A percentile compares a stretch with the other conserved stretches of the same genome.
These are phyloP conservation scores for Cremastinae sp. DNA, from an alignment of 2,888 invertebrate species.

Conservation along the genomic window DNA sequence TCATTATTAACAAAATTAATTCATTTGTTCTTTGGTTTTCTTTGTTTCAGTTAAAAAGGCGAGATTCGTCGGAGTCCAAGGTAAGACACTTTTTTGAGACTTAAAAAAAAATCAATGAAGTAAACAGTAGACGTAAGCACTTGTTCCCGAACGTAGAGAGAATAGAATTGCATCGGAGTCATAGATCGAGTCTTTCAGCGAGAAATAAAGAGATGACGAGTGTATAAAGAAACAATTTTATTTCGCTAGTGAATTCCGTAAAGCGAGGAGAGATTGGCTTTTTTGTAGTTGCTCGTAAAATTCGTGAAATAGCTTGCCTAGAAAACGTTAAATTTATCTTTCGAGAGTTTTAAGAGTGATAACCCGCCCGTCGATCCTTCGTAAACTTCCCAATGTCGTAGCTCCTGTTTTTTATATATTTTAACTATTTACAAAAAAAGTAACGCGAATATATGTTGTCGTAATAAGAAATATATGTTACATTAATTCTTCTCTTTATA, in stretches of 20 bases:
- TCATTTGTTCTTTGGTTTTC: conserved; percentile 66
- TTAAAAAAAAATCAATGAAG: neutral
- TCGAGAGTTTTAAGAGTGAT: conserved; percentile 24
- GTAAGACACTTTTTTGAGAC: conserved; percentile 79
- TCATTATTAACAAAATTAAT: neutral
- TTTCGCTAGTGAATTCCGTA: conserved; percentile 45
- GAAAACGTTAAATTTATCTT: conserved; percentile 25
- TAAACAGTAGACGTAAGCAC: conserved; percentile 16
- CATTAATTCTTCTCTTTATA: no score
- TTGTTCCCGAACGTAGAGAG: conserved; percentile 20
- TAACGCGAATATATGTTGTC: no score
- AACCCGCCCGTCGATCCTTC: conserved; percentile 22
- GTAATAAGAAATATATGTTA: no score
- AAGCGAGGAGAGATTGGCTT: conserved; percentile 38
- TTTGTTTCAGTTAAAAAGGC: conserved; percentile 94
- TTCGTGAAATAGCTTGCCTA: conserved; percentile 45
- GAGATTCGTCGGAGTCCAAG: conserved; percentile 91
- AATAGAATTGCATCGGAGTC: conserved; percentile 24
- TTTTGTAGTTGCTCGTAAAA: conserved; percentile 53
- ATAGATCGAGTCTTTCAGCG: conserved; percentile 29
- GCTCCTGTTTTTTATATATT: conserved; percentile 16
- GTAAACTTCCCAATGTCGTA: conserved; percentile 8
- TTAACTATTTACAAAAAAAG: no score
- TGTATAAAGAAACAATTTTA: conserved; percentile 24
- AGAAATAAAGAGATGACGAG: neutral